phyloP scores from a whole-genome alignment of 2,797 vertebrate species.

The Coilia nasus region DNA sequence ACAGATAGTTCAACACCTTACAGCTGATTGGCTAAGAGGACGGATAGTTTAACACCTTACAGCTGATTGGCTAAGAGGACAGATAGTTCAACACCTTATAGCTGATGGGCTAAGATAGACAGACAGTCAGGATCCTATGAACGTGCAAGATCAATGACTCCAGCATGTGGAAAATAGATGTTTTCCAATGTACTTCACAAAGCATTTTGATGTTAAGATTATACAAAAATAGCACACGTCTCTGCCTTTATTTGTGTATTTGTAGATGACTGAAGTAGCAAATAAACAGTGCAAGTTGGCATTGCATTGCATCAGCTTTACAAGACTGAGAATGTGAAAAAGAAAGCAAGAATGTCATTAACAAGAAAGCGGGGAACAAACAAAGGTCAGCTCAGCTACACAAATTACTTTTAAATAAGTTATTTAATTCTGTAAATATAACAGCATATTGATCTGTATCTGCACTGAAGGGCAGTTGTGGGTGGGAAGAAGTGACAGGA shows the following conservation, averaged over 20 bases:
- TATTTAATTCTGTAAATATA: not conserved
- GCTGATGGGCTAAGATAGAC: too few relatives aligned
- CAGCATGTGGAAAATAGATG: too few relatives aligned
- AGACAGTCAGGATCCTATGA: too few relatives aligned
- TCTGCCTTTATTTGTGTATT: not conserved
- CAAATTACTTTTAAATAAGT: not conserved
- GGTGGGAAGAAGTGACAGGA: slow-evolving; percentile 14
- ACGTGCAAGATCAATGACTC: too few relatives aligned
- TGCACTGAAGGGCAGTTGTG: not conserved
- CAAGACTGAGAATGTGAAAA: too few relatives aligned
- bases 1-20: too few relatives aligned
- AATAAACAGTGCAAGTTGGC: not conserved
- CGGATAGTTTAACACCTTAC: not conserved
- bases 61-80: not conserved
- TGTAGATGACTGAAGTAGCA: not conserved
- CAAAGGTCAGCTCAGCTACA: not conserved
- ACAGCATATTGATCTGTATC: not conserved
- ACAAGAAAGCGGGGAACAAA: too few relatives aligned
- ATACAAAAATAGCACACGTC: not conserved
- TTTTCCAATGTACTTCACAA: not conserved
- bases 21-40: too few relatives aligned
- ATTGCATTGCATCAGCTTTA: too few relatives aligned
- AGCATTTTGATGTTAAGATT: not conserved
- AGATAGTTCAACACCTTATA: too few relatives aligned
- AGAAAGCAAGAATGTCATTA: too few relatives aligned